phyloP scores from a whole-genome alignment of 1,140 invertebrate species.

The Yoshiicerus persimilis region DNA sequence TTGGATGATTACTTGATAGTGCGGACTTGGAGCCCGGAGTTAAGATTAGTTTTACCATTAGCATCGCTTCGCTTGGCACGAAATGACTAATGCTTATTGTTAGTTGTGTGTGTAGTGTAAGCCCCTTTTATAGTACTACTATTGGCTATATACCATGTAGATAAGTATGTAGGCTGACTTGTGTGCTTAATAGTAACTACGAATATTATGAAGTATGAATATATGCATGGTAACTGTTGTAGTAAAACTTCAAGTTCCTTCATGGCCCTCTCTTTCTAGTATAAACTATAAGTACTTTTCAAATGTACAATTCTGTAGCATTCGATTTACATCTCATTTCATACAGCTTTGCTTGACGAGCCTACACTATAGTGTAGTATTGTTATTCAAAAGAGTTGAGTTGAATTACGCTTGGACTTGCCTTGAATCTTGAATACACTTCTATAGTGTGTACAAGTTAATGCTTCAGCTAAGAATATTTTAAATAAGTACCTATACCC shows the following conservation, averaged over 20 bases:
- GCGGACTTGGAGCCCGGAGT: neutral
- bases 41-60: conserved; percentile 5
- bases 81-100: conserved; percentile 1
- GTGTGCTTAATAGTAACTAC: neutral
- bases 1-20: neutral
- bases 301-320: neutral
- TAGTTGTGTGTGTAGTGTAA: neutral
- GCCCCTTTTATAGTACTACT: neutral
- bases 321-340: neutral
- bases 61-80: neutral
- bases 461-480: neutral
- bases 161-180: neutral
- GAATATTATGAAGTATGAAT: neutral
- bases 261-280: neutral
- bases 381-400: neutral
- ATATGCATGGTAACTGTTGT: too few relatives aligned
- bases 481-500: neutral
- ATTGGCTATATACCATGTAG: neutral
- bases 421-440: neutral
- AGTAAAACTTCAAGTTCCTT: neutral
- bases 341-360: neutral
- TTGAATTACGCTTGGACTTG: neutral
- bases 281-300: neutral
- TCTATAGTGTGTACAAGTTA: neutral
- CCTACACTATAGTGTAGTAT: neutral